Evolutionary conservation across 1,140 invertebrate genomes (phyloP), one percentile per base, ranked within the genome.

Genomic region (Colletes latitarsis): DNA sequence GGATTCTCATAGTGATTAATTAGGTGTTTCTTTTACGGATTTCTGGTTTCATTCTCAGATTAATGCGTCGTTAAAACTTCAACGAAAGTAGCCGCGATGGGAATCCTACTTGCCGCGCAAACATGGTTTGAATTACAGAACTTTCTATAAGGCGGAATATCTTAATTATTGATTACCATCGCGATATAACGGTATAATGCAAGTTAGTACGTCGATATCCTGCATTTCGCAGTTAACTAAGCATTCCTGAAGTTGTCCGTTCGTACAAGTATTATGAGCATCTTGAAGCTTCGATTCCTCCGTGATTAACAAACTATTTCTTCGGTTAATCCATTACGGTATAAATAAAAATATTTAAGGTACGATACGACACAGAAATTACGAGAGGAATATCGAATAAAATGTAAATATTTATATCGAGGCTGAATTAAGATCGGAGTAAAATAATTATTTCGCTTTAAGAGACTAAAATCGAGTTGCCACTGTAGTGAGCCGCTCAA

Each of bases 251-350:
- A 73, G 21, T 41, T 43, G 9, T 5, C 43, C 14, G 15, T 78
- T 78, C 73, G 53, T 46, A 67, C 21, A 69, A 77, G 57, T 77
- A 62, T 83, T 69, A 77, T 19, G 39, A 77, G 46, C 15, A 67
- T 6, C 8, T n/a, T 30, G 19, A 49, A 70, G 21, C 64, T 67
- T 77, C 64, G 39, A 71, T 60, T 14, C 66, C 41, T 5, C 43
- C 8, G 43, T 43, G 43, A 6, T 43, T 43, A 43, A 43, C 5
- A 9, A 43, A 43, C 5, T 43, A 43, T 43, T 43, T 43, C 5
- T 43, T 43, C 30, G 30, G 30, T 30, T 30, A 30, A 30, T 30
- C 2, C 30, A 30, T 30, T 30, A 30, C 30, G 2, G 30, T 30
- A 30, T 30, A 30, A 30, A 30, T 2, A 30, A 30, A 30, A 30